Percentiles rank a stretch among this genome's conserved stretches.
Evolutionary conservation across 2,797 vertebrate genomes (phyloP).

Genomic region (Poecilia picta): DNA sequence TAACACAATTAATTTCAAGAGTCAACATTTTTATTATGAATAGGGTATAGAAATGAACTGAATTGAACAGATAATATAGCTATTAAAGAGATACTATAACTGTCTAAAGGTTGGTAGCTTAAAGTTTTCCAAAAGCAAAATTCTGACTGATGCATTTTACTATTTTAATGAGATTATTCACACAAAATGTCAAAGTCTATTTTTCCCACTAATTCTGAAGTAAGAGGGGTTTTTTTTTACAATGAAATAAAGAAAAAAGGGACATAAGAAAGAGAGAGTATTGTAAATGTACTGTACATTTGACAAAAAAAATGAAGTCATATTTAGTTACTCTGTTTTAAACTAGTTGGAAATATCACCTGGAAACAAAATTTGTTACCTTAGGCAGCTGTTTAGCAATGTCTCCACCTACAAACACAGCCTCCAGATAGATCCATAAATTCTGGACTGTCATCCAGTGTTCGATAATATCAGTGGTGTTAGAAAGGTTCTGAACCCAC

Average conservation of each 20-base stretch:
- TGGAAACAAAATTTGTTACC: constrained; percentile 73
- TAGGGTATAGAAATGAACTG: no score
- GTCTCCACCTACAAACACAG: constrained; percentile 96
- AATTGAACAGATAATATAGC: no score
- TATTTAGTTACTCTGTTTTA: neutral
- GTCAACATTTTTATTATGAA: no score
- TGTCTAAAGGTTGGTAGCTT: neutral
- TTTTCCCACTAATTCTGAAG: neutral
- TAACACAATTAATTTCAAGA: constrained; percentile 51
- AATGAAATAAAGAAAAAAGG: neutral
- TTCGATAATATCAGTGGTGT: constrained; percentile 92
- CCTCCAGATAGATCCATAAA: constrained; percentile 97
- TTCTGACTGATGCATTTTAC: neutral
- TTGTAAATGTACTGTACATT: neutral
- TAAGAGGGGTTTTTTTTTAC: neutral
- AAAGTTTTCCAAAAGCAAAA: neutral
- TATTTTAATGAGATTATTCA: neutral
- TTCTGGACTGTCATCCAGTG: constrained; percentile 99
- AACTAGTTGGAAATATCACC: neutral
- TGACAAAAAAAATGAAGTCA: neutral
- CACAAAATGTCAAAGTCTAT: neutral
- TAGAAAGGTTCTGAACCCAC: constrained; percentile 95
- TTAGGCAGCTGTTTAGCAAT: constrained; percentile 98
- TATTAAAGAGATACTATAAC: neutral
- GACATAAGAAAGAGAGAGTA: neutral